A percentile compares a stretch with the other conserved stretches of the same genome.
Conservation (phyloP, 35 echinoderm and acorn worm genomes). For the Anneissia japonica region DNA sequence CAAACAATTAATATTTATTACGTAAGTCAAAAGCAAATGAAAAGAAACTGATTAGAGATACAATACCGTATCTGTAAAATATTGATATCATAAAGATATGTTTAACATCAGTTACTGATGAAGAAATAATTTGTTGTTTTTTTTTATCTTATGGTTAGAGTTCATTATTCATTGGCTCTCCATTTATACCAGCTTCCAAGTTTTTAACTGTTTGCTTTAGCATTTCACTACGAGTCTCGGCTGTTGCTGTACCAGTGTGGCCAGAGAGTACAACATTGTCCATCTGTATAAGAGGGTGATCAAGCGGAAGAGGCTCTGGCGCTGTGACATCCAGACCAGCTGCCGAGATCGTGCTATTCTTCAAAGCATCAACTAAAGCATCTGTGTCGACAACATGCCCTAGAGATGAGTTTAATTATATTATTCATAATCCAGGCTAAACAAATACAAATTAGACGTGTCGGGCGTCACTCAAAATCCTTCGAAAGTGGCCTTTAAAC, state of each 20-base stretch:
- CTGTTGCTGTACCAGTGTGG: neutral
- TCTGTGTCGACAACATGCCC: slow-evolving; percentile 25
- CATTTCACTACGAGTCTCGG: neutral
- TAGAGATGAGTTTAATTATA: too few species aligned
- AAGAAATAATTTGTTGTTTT: too few species aligned
- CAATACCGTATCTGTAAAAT: too few species aligned
- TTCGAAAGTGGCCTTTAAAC: too few species aligned
- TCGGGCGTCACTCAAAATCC: too few species aligned
- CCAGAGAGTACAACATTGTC: slow-evolving; percentile 42
- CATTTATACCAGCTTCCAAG: slow-evolving; percentile 18
- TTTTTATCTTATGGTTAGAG: neutral
- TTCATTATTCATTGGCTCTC: slow-evolving; percentile 17
- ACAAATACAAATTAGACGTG: too few species aligned
- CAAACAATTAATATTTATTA: too few species aligned
- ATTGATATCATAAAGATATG: too few species aligned
- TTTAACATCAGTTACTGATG: too few species aligned
- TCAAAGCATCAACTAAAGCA: slow-evolving; percentile 33
- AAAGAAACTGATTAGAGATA: too few species aligned
- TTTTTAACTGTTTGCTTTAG: slow-evolving; percentile 6
- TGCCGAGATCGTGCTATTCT: slow-evolving; percentile 9
- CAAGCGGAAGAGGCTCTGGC: slow-evolving; percentile 40
- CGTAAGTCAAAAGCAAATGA: too few species aligned
- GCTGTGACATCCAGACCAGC: slow-evolving; percentile 41
- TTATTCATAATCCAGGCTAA: too few species aligned
- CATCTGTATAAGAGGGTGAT: slow-evolving; percentile 34